Conservation (phyloP, 2,113 vertebrate genomes). For the Hemiprocne comata region DNA sequence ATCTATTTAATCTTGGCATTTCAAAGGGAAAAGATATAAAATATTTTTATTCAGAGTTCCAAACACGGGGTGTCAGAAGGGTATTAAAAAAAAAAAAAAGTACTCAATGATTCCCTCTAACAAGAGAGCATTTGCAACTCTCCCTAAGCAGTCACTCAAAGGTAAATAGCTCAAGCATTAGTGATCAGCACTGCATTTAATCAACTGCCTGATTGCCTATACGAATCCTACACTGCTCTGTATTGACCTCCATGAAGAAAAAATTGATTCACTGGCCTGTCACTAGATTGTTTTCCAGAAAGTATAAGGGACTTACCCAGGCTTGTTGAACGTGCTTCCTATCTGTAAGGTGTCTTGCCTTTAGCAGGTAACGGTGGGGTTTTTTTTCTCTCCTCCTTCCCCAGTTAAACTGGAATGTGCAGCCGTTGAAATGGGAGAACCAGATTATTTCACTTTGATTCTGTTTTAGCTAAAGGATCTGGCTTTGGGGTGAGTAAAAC, state of each 20-base stretch:
- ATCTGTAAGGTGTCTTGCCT: neutral
- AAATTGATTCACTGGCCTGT: conserved; percentile 54
- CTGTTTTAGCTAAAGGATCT: neutral
- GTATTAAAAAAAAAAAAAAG: neutral
- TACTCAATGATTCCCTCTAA: neutral
- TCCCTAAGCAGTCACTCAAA: neutral
- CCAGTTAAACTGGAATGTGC: neutral
- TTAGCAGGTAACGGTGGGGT: neutral
- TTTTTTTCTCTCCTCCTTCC: neutral
- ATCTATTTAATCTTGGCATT: neutral
- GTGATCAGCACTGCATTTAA: conserved; percentile 26
- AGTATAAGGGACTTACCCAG: neutral
- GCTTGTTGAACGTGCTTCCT: neutral
- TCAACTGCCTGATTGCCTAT: conserved; percentile 32
- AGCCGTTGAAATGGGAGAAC: conserved; percentile 8
- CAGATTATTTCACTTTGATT: conserved; percentile 30
- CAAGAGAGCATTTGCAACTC: neutral
- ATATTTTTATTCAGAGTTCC: neutral
- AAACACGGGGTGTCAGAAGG: neutral
- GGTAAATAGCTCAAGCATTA: conserved; percentile 29
- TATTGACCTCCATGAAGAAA: conserved; percentile 42
- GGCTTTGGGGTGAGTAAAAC: conserved; percentile 12
- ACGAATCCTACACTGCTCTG: conserved; percentile 10
- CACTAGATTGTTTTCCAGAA: conserved; percentile 51
- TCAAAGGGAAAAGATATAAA: neutral